Conservation (phyloP, 1,140 invertebrate genomes). For the Chionoecetes opilio region DNA sequence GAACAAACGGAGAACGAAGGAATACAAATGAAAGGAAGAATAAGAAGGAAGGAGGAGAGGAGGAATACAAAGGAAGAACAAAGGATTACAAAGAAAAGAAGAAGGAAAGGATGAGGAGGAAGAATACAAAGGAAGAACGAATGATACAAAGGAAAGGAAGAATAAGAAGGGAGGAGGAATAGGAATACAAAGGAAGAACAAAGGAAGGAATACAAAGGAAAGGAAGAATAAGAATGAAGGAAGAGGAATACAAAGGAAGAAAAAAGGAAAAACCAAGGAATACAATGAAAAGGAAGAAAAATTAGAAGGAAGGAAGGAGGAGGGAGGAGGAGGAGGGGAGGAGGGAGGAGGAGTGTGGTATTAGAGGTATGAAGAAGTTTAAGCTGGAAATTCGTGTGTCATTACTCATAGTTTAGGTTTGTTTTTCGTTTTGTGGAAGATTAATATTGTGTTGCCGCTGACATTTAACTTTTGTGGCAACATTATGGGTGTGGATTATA, state of each 20-base stretch:
- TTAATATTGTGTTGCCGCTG: background rate
- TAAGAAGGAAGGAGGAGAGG: background rate
- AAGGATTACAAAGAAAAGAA: background rate
- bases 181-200: background rate
- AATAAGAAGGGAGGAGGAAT: background rate
- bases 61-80: background rate
- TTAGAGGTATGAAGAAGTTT: no score
- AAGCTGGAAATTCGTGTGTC: background rate
- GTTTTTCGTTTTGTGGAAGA: background rate
- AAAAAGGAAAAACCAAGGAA: background rate
- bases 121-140: background rate
- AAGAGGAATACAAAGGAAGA: background rate
- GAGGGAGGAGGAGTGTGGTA: background rate
- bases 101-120: background rate
- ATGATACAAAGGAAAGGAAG: no score
- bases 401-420: background rate
- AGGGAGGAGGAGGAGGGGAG: background rate
- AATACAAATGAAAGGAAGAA: background rate
- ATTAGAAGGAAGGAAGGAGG: background rate
- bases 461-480: background rate
- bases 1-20: no score
- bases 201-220: background rate
- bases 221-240: background rate
- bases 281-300: background rate
- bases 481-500: background rate